Evolutionary conservation across 2,797 vertebrate genomes (phyloP).

Genomic region (Eidolon dupreanum): DNA sequence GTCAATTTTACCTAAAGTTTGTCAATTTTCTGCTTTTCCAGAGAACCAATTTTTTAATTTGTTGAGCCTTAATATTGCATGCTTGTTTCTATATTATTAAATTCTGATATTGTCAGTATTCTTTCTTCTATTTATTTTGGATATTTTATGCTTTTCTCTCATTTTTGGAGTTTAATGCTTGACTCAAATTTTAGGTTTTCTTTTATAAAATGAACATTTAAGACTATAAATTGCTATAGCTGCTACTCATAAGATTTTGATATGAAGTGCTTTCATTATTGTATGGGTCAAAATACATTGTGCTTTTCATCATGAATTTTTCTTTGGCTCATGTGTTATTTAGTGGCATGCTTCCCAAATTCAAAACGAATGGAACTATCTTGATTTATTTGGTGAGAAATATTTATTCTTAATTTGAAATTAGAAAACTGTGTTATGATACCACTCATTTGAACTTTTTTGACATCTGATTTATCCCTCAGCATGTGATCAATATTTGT

Average conservation of each 20-base stretch:
- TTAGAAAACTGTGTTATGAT: conserved; percentile 1
- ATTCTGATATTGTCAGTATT: neutral
- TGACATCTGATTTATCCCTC: neutral
- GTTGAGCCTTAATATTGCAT: neutral
- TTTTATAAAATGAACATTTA: conserved; percentile 6
- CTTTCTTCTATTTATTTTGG: conserved; percentile 29
- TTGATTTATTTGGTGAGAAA: neutral
- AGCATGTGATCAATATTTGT: neutral
- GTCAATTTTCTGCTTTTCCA: neutral
- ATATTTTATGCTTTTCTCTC: neutral
- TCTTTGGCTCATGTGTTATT: neutral
- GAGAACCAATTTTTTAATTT: neutral
- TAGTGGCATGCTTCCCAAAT: neutral
- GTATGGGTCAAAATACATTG: neutral
- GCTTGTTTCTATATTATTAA: conserved; percentile 12
- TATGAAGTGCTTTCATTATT: neutral
- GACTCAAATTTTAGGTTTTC: neutral
- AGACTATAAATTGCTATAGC: neutral
- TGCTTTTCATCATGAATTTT: neutral
- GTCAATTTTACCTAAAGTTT: neutral
- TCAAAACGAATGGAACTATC: neutral
- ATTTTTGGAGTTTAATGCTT: neutral
- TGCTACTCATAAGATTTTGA: neutral
- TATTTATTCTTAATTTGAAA: conserved; percentile 14
- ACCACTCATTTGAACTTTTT: neutral